A percentile compares a stretch with the other conserved stretches of the same genome.
These are phyloP conservation scores for Emydocephalus ijimae DNA, from an alignment of 2,113 vertebrate genomes.

Conservation along the genomic window DNA sequence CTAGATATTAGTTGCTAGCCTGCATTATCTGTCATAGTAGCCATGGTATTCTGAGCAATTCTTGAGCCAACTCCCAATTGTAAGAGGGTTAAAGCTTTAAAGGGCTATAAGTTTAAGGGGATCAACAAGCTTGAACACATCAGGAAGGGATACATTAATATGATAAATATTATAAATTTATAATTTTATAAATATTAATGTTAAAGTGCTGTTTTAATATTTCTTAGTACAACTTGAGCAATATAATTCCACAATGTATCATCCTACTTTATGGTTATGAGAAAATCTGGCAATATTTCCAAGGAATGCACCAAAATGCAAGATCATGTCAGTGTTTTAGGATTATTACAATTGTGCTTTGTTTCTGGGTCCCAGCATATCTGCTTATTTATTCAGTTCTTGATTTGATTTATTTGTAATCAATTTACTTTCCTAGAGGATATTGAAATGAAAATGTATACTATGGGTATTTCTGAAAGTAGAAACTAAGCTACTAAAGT, in stretches of 20 bases:
- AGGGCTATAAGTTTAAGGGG: background rate
- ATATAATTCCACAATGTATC: background rate
- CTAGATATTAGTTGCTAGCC: background rate
- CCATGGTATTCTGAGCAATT: background rate
- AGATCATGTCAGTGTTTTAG: background rate
- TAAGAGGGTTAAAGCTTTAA: background rate
- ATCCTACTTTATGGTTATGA: background rate
- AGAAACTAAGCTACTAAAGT: constrained; percentile 31
- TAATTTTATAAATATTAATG: background rate
- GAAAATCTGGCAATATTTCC: background rate
- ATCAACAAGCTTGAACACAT: background rate
- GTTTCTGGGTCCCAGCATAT: background rate
- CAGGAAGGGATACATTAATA: background rate
- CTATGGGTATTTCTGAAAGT: constrained; percentile 1
- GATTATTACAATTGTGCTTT: background rate
- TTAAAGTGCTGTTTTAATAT: background rate
- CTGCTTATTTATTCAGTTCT: background rate
- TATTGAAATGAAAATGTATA: constrained; percentile 39
- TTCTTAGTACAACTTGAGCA: background rate
- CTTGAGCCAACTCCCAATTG: background rate
- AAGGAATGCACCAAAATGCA: background rate
- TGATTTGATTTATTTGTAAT: background rate
- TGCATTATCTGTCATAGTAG: background rate
- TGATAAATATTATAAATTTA: background rate
- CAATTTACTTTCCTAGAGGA: background rate